These are phyloP conservation scores for Dipodomys stephensi DNA, from an alignment of 2,113 vertebrate genomes.

Conservation along the genomic window DNA sequence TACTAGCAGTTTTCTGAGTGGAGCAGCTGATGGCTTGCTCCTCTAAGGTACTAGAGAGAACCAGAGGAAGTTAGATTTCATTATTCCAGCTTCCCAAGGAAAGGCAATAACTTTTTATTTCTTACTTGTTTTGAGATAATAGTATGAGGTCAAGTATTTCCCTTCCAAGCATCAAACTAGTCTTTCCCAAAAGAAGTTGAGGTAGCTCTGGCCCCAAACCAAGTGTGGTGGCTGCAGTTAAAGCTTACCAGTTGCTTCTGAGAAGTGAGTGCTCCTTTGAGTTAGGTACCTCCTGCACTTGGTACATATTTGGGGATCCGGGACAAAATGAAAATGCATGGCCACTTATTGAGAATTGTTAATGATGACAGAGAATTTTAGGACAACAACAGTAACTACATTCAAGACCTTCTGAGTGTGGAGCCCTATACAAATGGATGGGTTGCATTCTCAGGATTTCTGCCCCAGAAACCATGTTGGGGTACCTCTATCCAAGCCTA, in stretches of 20 bases:
- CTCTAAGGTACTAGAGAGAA: background rate
- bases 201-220: background rate
- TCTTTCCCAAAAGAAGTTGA: background rate
- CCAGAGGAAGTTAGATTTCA: conserved; percentile 17
- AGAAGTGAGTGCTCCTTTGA: background rate
- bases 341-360: background rate
- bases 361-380: background rate
- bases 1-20: background rate
- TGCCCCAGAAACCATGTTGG: too few relatives aligned
- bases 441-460: background rate
- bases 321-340: conserved; percentile 23
- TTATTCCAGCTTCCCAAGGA: conserved; percentile 8
- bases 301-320: background rate
- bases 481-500: too few relatives aligned
- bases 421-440: background rate
- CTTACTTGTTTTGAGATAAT: background rate
- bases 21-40: background rate
- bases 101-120: background rate
- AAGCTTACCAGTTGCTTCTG: background rate
- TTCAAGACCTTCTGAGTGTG: background rate
- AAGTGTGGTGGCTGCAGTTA: background rate
- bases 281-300: background rate
- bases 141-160: background rate
- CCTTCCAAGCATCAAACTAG: background rate
- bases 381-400: background rate